Base-by-base conservation (phyloP, 2,113 vertebrate genomes). In the Meleagris gallopavo region DNA sequence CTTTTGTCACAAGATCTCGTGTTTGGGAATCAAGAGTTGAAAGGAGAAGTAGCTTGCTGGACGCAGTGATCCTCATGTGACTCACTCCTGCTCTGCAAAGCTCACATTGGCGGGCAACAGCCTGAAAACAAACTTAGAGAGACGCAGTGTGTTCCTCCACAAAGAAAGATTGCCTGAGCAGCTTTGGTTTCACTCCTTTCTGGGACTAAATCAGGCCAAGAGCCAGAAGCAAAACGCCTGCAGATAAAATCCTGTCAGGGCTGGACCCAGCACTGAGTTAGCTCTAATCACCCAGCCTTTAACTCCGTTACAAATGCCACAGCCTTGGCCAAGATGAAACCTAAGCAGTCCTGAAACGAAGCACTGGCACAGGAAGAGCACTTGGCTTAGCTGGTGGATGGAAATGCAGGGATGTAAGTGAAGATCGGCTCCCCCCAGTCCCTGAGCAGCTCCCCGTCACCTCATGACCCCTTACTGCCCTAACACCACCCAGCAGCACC, bases 71-170 rank as follows among this genome's bases (percentile, higher is more conserved):
- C 83, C 90, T 52, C 85, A 95, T 94, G 95, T 96, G 96, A 97
- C 88, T 96, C 89, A 54, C 83, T 62, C 57, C 79, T 64, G 36
- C 78, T 86, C 94, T 17, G n/a, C 82, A 90, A 96, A 93, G 91
- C 70, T 32, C 92, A 83, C 65, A 91, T 86, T 76, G 7, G 58
- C 36, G 87, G 91, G 91, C 81, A 93, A 69, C 89, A 89, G 80
- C 74, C 95, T 96, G 93, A 94, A 95, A 95, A 96, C 88, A 97
- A 96, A 96, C 84, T 96, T 93, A 78, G 50, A 94, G 83, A 93
- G 71, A 96, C 91, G 95, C 77, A 66, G 72, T 58, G 90, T 90
- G 73, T 81, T 90, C 69, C 27, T 81, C 92, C 75, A 93, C 67
- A 73, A 92, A 93, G 93, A 67, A 85, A 75, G 36, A 82, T 72